phyloP scores from a whole-genome alignment of 2,888 invertebrate species.

The Pteria penguin region DNA sequence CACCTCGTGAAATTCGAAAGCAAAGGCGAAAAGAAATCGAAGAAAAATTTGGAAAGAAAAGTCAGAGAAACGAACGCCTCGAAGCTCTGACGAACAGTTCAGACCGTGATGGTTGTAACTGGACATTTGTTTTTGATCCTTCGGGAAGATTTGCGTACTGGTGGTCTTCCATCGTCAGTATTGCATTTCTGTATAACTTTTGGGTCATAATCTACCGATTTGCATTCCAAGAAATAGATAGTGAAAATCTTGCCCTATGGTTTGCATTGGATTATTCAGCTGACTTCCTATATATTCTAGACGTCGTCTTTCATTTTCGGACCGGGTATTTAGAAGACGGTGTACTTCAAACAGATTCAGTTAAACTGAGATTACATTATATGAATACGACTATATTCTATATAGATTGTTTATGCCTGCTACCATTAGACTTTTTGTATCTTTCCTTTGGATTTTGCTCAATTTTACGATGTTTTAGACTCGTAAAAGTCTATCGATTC shows the following conservation, averaged over 20 bases:
- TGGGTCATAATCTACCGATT: conserved; percentile 94
- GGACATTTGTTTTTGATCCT: conserved; percentile 98
- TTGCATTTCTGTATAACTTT: conserved; percentile 80
- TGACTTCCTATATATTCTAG: conserved; percentile 96
- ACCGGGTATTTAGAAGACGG: conserved; percentile 99
- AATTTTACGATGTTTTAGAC: conserved; percentile 94
- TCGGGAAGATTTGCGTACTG: conserved; percentile 89
- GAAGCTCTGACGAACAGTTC: conserved; percentile 77
- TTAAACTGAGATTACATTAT: conserved; percentile 96
- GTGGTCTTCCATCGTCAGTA: conserved; percentile 80
- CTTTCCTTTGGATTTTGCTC: conserved; percentile 97
- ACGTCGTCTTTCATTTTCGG: conserved; percentile 98
- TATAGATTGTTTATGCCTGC: conserved; percentile 97
- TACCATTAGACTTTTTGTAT: conserved; percentile 98
- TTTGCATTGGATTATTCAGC: conserved; percentile 98
- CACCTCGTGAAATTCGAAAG: conserved; percentile 82
- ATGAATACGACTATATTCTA: conserved; percentile 99
- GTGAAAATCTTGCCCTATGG: conserved; percentile 94
- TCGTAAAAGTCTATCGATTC: conserved; percentile 98
- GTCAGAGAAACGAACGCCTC: conserved; percentile 57
- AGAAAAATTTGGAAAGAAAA: conserved; percentile 79
- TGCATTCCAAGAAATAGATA: conserved; percentile 96
- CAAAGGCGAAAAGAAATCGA: conserved; percentile 80
- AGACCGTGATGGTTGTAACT: conserved; percentile 84
- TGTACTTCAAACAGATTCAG: conserved; percentile 96